Evolutionary conservation across 2,113 vertebrate species (phyloP).

Genomic region (Oenanthe melanoleuca): DNA sequence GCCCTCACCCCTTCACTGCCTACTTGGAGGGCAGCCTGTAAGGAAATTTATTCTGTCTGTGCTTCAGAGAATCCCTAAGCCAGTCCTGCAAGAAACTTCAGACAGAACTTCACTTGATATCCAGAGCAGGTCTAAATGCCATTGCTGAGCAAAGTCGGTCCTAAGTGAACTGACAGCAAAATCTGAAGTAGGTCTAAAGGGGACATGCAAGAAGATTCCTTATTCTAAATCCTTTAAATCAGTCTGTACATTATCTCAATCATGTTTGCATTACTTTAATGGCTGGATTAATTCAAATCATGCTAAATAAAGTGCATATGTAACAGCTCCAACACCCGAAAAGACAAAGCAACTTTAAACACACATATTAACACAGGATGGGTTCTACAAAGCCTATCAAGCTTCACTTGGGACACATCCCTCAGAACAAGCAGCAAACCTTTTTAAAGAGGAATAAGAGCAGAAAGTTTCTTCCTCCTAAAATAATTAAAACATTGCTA

Average conservation of each 20-base stretch:
- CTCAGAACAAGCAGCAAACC: background rate
- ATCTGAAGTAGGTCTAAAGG: background rate
- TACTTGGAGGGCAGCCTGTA: background rate
- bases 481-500: background rate
- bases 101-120: background rate
- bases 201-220: background rate
- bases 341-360: background rate
- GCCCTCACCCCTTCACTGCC: background rate
- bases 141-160: background rate
- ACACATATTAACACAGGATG: background rate
- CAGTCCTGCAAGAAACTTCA: background rate
- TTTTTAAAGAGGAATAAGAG: background rate
- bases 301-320: background rate
- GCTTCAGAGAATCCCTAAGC: background rate
- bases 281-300: background rate
- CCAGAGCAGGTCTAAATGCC: background rate
- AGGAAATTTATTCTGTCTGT: background rate
- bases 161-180: background rate
- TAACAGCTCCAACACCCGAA: background rate
- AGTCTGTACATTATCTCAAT: background rate
- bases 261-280: background rate
- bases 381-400: background rate
- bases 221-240: background rate
- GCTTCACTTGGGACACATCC: background rate
- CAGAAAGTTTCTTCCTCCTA: background rate